Evolutionary conservation across 2,113 vertebrate genomes (phyloP).

Genomic region (Ramphastos sulfuratus): DNA sequence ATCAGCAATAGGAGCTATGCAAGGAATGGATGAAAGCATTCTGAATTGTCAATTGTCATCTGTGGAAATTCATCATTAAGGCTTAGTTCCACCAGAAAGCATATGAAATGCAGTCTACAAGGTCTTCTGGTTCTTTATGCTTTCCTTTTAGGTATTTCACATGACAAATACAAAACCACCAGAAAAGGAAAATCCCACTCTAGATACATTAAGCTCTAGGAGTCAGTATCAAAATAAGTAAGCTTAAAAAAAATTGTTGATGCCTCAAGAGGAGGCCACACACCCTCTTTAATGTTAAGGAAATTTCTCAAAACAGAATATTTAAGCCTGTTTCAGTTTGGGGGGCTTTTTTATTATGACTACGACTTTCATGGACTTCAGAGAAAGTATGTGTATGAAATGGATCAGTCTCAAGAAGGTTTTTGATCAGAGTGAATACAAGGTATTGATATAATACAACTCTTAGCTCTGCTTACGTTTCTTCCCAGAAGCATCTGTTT

Average conservation of each 20-base stretch:
- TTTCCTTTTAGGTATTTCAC: background rate
- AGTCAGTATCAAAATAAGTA: background rate
- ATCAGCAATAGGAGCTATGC: background rate
- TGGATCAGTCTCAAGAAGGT: background rate
- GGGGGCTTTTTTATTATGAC: background rate
- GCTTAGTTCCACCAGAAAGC: background rate
- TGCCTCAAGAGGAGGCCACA: background rate
- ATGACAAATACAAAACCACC: background rate
- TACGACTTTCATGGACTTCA: background rate
- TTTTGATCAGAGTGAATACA: background rate
- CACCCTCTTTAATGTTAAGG: background rate
- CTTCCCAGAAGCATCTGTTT: background rate
- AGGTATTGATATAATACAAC: background rate
- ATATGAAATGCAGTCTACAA: background rate
- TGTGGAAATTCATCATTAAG: background rate
- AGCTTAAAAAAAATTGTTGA: background rate
- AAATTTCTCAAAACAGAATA: background rate
- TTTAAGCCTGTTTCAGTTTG: background rate
- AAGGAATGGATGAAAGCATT: background rate
- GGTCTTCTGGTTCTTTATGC: background rate
- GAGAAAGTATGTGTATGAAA: background rate
- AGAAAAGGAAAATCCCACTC: background rate
- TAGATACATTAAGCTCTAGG: background rate
- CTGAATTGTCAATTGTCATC: background rate
- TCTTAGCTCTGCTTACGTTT: background rate